Percentiles rank a stretch among this genome's conserved stretches.
phyloP scores from a whole-genome alignment of 2,888 invertebrate genomes.

The Pollenia angustigena region DNA sequence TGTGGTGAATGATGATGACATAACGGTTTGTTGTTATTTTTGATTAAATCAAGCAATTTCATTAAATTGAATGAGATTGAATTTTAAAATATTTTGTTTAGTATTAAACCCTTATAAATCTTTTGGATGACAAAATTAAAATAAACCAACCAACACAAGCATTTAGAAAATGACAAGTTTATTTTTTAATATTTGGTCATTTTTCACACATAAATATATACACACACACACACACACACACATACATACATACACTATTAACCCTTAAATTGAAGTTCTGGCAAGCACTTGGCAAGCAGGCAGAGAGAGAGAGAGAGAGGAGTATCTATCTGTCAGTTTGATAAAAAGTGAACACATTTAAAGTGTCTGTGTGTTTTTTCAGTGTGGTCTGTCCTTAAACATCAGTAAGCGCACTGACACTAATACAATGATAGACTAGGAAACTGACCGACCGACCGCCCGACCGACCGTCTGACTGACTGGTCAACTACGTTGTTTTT shows the following conservation, averaged over 20 bases:
- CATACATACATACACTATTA: not conserved
- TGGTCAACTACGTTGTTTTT: not conserved
- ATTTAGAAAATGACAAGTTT: constrained; percentile 39
- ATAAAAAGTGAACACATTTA: constrained; percentile 41
- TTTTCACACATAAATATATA: not conserved
- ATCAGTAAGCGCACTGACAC: constrained; percentile 25
- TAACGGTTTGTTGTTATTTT: constrained; percentile 25
- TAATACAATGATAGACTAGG: constrained; percentile 17
- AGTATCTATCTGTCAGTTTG: constrained; percentile 36
- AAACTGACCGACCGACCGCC: constrained; percentile 1
- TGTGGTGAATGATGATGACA: constrained; percentile 18
- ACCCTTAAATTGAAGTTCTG: not conserved
- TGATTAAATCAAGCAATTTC: not conserved
- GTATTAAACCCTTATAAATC: constrained; percentile 29
- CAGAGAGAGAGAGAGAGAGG: not conserved
- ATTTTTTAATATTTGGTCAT: constrained; percentile 28
- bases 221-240: not conserved
- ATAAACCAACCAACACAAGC: constrained; percentile 11
- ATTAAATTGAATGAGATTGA: constrained; percentile 49
- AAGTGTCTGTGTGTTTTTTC: not conserved
- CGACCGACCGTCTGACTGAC: not conserved
- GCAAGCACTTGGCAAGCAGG: not conserved
- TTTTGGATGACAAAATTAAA: constrained; percentile 20
- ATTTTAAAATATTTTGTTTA: constrained; percentile 34
- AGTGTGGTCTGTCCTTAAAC: constrained; percentile 31